Conservation (phyloP, 2,888 invertebrate genomes). For the Ommatoiulus sabulosus region DNA sequence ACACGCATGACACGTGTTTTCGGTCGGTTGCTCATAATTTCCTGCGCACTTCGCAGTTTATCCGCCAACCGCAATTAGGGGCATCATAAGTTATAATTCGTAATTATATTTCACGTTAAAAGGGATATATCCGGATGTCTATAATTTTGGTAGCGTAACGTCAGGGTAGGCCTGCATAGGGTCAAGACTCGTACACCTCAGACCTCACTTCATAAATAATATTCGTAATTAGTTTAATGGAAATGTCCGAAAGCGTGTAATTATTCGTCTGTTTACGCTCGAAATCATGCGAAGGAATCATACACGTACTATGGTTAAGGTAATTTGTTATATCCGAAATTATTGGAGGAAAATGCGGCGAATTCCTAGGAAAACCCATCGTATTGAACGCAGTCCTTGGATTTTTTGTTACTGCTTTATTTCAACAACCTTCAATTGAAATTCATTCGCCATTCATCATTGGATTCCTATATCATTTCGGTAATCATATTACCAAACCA, state of each 20-base stretch:
- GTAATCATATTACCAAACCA: slow-evolving; percentile 1
- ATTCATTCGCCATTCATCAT: background rate
- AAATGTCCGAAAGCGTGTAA: slow-evolving; percentile 33
- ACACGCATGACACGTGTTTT: slow-evolving; percentile 41
- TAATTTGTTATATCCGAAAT: background rate
- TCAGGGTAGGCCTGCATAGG: background rate
- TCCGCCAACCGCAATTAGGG: background rate
- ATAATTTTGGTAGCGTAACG: background rate
- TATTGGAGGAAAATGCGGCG: background rate
- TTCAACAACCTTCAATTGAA: slow-evolving; percentile 2
- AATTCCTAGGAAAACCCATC: slow-evolving; percentile 2
- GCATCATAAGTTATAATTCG: background rate
- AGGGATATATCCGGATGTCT: slow-evolving; percentile 26
- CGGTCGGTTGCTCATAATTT: slow-evolving; percentile 2
- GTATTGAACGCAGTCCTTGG: background rate
- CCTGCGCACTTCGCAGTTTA: background rate
- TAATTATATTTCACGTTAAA: background rate
- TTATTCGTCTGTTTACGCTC: background rate
- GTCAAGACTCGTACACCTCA: background rate
- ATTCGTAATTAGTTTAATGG: slow-evolving; percentile 1
- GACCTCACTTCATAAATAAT: slow-evolving; percentile 37
- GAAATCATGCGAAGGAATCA: background rate
- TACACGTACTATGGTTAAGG: too few species aligned
- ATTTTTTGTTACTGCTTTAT: background rate
- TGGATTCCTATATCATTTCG: background rate